These are phyloP conservation scores for Papio anubis DNA, from an alignment of 2,113 vertebrate species.

Conservation along the genomic window DNA sequence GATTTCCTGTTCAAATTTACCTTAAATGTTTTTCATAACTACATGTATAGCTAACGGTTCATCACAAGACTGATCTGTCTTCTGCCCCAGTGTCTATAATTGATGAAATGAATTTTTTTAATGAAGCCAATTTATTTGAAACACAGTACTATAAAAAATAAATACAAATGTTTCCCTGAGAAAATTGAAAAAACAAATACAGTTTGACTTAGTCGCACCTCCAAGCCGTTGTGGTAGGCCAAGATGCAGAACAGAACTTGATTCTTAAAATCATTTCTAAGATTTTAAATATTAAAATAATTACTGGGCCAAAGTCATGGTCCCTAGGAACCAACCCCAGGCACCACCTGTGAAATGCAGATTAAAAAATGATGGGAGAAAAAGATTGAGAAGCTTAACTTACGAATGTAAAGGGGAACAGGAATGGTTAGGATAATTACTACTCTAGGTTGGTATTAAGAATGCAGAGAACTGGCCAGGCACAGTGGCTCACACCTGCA, in stretches of 20 bases:
- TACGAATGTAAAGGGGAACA: neutral
- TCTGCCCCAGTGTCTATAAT: neutral
- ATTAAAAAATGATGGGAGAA: neutral
- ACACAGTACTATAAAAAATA: constrained; percentile 30
- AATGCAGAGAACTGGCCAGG: neutral
- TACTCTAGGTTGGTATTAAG: neutral
- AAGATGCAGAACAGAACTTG: constrained; percentile 12
- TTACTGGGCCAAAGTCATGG: neutral
- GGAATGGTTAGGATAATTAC: neutral
- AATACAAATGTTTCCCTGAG: neutral
- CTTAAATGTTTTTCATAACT: constrained; percentile 27
- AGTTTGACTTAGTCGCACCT: neutral
- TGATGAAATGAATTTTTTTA: constrained; percentile 43
- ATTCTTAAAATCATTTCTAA: constrained; percentile 41
- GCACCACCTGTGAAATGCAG: neutral
- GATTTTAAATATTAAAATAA: neutral
- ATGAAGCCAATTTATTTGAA: constrained; percentile 46
- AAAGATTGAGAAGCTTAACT: neutral
- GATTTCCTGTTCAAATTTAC: constrained; percentile 30
- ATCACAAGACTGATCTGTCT: constrained; percentile 33
- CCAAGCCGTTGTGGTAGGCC: neutral
- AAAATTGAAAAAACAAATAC: neutral
- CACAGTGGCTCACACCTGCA: fast-evolving
- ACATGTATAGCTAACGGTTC: neutral
- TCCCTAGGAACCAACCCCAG: neutral